A percentile compares a stretch with the other conserved stretches of the same genome.
These are phyloP conservation scores for Parnassius smintheus DNA, from an alignment of 2,888 invertebrate genomes.

Conservation along the genomic window DNA sequence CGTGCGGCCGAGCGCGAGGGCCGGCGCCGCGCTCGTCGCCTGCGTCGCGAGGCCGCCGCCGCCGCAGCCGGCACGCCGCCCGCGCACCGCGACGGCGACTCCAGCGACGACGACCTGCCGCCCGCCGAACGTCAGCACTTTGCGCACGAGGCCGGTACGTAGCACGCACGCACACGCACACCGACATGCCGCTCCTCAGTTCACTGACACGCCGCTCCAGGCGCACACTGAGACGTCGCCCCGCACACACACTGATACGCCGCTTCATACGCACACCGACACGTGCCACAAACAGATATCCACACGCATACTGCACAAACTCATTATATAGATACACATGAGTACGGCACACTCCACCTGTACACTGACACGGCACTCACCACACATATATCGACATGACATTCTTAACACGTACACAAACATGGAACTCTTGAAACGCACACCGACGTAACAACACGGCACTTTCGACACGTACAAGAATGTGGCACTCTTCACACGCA, in stretches of 20 bases:
- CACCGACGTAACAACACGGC: too few species aligned
- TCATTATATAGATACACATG: too few species aligned
- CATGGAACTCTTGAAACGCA: too few species aligned
- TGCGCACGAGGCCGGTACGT: constrained; percentile 50
- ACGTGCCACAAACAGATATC: too few species aligned
- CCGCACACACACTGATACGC: background rate
- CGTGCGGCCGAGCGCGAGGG: constrained; percentile 96
- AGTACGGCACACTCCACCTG: too few species aligned
- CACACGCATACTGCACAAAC: too few species aligned
- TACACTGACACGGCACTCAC: too few species aligned
- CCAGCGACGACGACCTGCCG: constrained; percentile 97
- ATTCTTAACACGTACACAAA: too few species aligned
- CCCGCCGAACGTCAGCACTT: constrained; percentile 86
- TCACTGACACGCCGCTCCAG: constrained; percentile 76
- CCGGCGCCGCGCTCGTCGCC: constrained; percentile 90
- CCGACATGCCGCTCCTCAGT: constrained; percentile 91
- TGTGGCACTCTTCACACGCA: too few species aligned
- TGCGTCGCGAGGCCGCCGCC: constrained; percentile 86
- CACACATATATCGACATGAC: too few species aligned
- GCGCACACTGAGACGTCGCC: constrained; percentile 49
- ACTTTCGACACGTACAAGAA: too few species aligned
- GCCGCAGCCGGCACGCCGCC: constrained; percentile 53
- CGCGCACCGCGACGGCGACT: constrained; percentile 95
- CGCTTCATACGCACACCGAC: too few species aligned
- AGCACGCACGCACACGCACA: background rate